A percentile compares a stretch with the other conserved stretches of the same genome.
These are phyloP conservation scores for Chaenogobius annularis DNA, from an alignment of 2,113 vertebrate species.

Conservation along the genomic window DNA sequence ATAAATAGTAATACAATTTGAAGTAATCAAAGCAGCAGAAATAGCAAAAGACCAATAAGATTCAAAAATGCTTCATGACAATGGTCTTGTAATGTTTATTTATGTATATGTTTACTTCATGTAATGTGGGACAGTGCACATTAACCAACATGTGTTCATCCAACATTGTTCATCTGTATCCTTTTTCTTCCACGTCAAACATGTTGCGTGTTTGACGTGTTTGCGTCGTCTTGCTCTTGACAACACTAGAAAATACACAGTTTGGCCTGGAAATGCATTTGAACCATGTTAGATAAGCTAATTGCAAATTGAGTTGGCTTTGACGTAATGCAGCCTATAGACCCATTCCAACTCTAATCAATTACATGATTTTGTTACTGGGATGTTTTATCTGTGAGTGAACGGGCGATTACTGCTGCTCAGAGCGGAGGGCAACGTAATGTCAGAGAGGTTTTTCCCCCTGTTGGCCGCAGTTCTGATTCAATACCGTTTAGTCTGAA, in stretches of 20 bases:
- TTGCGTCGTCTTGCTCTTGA: background rate
- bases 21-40: too few relatives aligned
- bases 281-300: background rate
- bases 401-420: background rate
- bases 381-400: background rate
- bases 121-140: too few relatives aligned
- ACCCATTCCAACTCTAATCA: slow-evolving; percentile 2
- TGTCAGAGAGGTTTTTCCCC: background rate
- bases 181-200: too few relatives aligned
- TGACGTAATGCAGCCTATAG: slow-evolving; percentile 8
- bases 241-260: background rate
- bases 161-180: too few relatives aligned
- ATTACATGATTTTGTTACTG: slow-evolving; percentile 6
- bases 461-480: background rate
- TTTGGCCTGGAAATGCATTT: background rate
- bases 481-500: background rate
- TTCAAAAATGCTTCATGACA: too few relatives aligned
- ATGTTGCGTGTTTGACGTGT: background rate
- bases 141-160: too few relatives aligned
- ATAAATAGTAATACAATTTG: too few relatives aligned
- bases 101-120: too few relatives aligned
- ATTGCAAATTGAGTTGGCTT: slow-evolving; percentile 8
- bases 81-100: too few relatives aligned
- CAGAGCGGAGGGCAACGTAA: background rate
- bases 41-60: background rate